A percentile compares a stretch with the other conserved stretches of the same genome.
phyloP scores from a whole-genome alignment of 2,113 vertebrate genomes.

The Oxyruncus cristatus region DNA sequence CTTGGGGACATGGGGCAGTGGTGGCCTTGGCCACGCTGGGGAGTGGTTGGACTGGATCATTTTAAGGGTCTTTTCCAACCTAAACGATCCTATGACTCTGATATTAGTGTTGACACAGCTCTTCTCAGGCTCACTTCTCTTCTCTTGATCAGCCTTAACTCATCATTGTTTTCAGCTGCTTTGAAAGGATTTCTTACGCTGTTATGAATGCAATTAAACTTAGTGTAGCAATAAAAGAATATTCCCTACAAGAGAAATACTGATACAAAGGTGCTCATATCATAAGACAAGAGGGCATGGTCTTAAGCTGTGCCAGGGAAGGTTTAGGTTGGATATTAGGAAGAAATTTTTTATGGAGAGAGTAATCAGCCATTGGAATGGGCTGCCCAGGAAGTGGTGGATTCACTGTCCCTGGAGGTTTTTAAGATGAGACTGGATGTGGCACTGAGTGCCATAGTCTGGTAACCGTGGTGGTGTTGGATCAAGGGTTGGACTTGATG shows the following conservation, averaged over 20 bases:
- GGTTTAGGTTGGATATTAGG: too few relatives aligned
- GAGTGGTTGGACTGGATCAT: background rate
- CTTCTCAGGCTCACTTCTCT: background rate
- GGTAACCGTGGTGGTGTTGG: too few relatives aligned
- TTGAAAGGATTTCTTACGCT: background rate
- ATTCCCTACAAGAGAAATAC: background rate
- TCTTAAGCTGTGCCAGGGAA: too few relatives aligned
- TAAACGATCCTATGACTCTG: background rate
- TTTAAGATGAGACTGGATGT: too few relatives aligned
- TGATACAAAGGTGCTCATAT: background rate
- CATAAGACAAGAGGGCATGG: too few relatives aligned
- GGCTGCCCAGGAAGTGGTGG: too few relatives aligned
- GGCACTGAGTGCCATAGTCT: too few relatives aligned
- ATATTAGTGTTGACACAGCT: background rate
- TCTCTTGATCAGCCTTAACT: background rate
- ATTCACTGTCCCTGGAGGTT: too few relatives aligned
- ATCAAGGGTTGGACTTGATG: too few relatives aligned
- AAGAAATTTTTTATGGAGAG: too few relatives aligned
- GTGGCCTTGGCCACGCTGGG: background rate
- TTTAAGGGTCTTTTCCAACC: background rate
- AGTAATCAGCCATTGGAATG: too few relatives aligned
- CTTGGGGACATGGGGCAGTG: background rate
- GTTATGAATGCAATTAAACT: background rate
- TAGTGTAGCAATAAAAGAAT: background rate
- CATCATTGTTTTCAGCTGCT: background rate